These are phyloP conservation scores for Eleginops maclovinus DNA, from an alignment of 2,113 vertebrate species.

Conservation along the genomic window DNA sequence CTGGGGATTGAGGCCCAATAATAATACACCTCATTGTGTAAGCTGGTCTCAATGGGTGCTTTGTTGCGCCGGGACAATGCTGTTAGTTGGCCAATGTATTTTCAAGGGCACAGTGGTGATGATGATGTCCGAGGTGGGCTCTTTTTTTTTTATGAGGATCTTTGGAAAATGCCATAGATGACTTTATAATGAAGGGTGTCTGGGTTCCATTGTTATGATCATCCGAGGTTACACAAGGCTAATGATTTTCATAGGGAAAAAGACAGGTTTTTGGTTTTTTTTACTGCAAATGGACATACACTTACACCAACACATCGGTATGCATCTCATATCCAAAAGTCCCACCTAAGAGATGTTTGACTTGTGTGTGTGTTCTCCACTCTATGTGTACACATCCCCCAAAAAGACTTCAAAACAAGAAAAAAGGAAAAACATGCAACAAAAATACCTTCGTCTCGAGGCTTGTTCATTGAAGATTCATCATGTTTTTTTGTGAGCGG, in stretches of 20 bases:
- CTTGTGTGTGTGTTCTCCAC: slow-evolving; percentile 48
- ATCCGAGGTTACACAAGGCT: slow-evolving; percentile 46
- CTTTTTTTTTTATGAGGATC: slow-evolving; percentile 40
- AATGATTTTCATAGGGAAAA: slow-evolving; percentile 50
- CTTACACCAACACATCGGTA: slow-evolving; percentile 70
- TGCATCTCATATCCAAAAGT: slow-evolving; percentile 60
- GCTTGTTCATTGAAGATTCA: slow-evolving; percentile 89
- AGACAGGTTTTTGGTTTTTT: slow-evolving; percentile 42
- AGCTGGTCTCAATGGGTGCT: slow-evolving; percentile 57
- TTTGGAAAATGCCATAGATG: slow-evolving; percentile 38
- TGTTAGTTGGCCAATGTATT: slow-evolving; percentile 44
- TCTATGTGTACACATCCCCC: slow-evolving; percentile 68
- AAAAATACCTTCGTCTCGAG: slow-evolving; percentile 90
- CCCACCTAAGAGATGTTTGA: slow-evolving; percentile 61
- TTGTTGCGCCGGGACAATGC: slow-evolving; percentile 54
- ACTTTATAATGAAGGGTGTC: slow-evolving; percentile 44
- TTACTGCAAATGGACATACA: slow-evolving; percentile 48
- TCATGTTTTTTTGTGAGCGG: slow-evolving; percentile 96
- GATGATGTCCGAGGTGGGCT: slow-evolving; percentile 22
- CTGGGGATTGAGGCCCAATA: slow-evolving; percentile 30
- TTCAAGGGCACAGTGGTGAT: slow-evolving; percentile 61
- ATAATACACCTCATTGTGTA: slow-evolving; percentile 57
- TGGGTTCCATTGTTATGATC: slow-evolving; percentile 45
- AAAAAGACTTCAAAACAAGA: slow-evolving; percentile 86
- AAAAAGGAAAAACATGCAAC: slow-evolving; percentile 91